Conservation (phyloP, 2,797 vertebrate genomes). For the Danionella dracula region DNA sequence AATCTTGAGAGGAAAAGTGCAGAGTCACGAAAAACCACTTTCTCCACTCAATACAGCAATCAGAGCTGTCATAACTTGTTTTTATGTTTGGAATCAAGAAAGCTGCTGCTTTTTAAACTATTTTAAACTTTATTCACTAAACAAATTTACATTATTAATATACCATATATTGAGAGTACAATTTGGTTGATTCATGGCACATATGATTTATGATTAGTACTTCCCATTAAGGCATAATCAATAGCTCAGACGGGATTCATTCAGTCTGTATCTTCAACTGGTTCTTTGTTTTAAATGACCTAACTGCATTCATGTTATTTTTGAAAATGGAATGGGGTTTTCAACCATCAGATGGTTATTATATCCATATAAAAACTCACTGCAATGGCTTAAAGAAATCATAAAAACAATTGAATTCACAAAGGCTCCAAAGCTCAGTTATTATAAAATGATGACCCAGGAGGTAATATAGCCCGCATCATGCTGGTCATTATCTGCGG, state of each 20-base stretch:
- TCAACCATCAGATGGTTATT: not conserved
- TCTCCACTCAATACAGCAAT: too few species aligned
- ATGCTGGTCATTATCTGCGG: not conserved
- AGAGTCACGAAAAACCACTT: too few species aligned
- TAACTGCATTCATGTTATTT: not conserved
- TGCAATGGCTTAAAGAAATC: not conserved
- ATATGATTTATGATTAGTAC: too few species aligned
- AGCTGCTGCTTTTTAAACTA: too few species aligned
- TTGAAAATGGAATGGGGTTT: not conserved
- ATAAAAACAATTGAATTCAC: not conserved
- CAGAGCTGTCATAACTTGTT: too few species aligned
- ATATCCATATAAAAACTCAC: not conserved
- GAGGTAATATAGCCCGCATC: not conserved
- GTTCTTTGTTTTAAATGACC: not conserved
- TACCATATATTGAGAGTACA: too few species aligned
- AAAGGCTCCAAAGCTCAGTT: not conserved
- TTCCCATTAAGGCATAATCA: too few species aligned
- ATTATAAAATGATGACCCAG: not conserved
- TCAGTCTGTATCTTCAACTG: not conserved
- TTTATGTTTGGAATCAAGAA: too few species aligned
- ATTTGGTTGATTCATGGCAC: too few species aligned
- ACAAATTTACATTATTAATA: too few species aligned
- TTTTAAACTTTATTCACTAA: too few species aligned
- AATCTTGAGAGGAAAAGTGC: too few species aligned
- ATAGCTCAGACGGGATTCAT: not conserved